Conservation (phyloP, 2,113 vertebrate genomes). For the Scophthalmus maximus region DNA sequence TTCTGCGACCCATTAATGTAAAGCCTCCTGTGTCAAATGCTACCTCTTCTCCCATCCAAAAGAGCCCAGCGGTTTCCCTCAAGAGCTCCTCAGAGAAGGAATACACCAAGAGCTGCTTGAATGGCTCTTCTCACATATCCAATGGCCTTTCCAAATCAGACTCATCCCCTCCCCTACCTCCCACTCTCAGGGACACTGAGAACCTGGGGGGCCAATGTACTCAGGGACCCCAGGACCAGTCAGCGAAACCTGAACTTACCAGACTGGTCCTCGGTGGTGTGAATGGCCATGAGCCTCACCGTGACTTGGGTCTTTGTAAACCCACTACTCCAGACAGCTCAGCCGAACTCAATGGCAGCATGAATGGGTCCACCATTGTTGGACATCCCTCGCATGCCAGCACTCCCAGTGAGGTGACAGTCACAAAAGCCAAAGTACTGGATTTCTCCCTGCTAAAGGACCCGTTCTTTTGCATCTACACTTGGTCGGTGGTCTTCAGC, state of each 20-base stretch:
- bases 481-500: constrained; percentile 92
- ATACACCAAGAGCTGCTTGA: constrained; percentile 68
- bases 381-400: constrained; percentile 53
- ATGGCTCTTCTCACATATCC: constrained; percentile 70
- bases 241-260: constrained; percentile 57
- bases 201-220: constrained; percentile 40
- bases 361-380: constrained; percentile 65
- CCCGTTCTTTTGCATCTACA: constrained; percentile 92
- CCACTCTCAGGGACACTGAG: constrained; percentile 50
- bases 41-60: constrained; percentile 66
- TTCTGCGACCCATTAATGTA: constrained; percentile 84
- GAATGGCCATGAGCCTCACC: constrained; percentile 41
- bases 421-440: constrained; percentile 74
- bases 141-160: constrained; percentile 78
- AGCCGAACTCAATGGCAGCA: constrained; percentile 67
- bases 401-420: constrained; percentile 40
- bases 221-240: constrained; percentile 50
- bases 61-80: constrained; percentile 62
- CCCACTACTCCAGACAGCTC: constrained; percentile 50
- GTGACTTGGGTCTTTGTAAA: constrained; percentile 58
- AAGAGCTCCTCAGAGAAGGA: constrained; percentile 77
- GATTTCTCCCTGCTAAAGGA: constrained; percentile 89
- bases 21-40: constrained; percentile 36
- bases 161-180: constrained; percentile 54
- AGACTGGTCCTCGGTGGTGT: constrained; percentile 53